These are phyloP conservation scores for Porites cylindrica DNA, from an alignment of 92 coral and sea anemone genomes.

Conservation along the genomic window DNA sequence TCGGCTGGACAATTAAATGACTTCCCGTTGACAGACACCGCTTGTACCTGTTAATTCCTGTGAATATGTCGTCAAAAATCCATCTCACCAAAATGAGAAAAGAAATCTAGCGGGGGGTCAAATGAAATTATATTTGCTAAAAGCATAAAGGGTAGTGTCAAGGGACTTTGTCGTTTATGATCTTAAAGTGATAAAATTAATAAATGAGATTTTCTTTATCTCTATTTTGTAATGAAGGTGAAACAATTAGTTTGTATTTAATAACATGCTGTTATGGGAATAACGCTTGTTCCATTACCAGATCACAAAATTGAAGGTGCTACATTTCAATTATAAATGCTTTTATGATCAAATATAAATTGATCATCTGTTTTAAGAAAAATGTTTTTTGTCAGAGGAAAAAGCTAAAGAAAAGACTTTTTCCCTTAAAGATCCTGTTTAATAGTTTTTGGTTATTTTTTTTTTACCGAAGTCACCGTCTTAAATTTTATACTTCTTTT, in stretches of 20 bases:
- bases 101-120: constrained; percentile 28
- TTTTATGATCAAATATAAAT: not conserved
- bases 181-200: constrained; percentile 1
- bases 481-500: no score
- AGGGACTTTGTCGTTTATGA: not conserved
- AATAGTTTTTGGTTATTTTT: no score
- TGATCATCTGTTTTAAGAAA: not conserved
- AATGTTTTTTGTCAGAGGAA: not conserved
- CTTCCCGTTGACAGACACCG: constrained; percentile 36
- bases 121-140: constrained; percentile 34
- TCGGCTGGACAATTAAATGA: constrained; percentile 38
- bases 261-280: constrained; percentile 38
- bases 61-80: constrained; percentile 23
- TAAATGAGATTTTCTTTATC: constrained; percentile 29
- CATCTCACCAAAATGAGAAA: constrained; percentile 24
- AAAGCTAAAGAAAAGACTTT: no score
- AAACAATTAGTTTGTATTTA: constrained; percentile 38
- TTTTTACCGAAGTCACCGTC: no score
- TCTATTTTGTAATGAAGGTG: constrained; percentile 19
- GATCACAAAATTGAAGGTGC: constrained; percentile 20
- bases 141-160: constrained; percentile 16
- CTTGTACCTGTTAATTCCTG: constrained; percentile 33
- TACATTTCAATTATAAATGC: not conserved
- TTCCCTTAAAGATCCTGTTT: no score
- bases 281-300: constrained; percentile 6